Conservation (phyloP, 2,888 invertebrate species). For the Andrena minutula region DNA sequence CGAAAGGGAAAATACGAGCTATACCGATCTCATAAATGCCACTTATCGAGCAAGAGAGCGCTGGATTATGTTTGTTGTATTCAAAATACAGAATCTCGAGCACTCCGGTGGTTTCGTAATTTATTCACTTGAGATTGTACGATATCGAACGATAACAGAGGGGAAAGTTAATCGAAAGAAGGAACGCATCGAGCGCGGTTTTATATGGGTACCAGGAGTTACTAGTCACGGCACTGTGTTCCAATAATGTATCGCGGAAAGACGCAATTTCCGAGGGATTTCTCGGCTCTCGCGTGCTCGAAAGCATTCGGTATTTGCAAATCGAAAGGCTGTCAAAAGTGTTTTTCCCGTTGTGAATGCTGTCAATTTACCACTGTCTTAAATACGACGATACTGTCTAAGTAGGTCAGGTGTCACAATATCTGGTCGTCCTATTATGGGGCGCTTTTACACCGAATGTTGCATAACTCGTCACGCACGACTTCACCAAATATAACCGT, state of each 20-base stretch:
- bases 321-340: conserved; percentile 57
- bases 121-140: conserved; percentile 19
- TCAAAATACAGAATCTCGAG: not conserved
- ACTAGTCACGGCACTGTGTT: conserved; percentile 69
- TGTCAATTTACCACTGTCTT: conserved; percentile 67
- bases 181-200: conserved; percentile 38
- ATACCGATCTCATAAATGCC: conserved; percentile 44
- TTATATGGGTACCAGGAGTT: conserved; percentile 51
- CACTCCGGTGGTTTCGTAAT: not conserved
- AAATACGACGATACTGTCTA: conserved; percentile 70
- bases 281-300: conserved; percentile 34
- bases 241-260: conserved; percentile 69
- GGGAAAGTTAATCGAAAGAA: conserved; percentile 41
- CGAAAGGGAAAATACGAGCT: conserved; percentile 79
- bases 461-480: conserved; percentile 81
- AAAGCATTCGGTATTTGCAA: conserved; percentile 52
- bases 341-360: conserved; percentile 52
- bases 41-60: conserved; percentile 13
- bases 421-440: conserved; percentile 74
- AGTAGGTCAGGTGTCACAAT: conserved; percentile 83
- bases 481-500: conserved; percentile 78
- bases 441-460: conserved; percentile 77
- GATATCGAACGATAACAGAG: conserved; percentile 17
- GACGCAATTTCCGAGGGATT: conserved; percentile 73
- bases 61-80: not conserved